Conservation (phyloP, 30 jellyfish, hydroid and myxozoan genomes). For the Pelagia noctiluca region DNA sequence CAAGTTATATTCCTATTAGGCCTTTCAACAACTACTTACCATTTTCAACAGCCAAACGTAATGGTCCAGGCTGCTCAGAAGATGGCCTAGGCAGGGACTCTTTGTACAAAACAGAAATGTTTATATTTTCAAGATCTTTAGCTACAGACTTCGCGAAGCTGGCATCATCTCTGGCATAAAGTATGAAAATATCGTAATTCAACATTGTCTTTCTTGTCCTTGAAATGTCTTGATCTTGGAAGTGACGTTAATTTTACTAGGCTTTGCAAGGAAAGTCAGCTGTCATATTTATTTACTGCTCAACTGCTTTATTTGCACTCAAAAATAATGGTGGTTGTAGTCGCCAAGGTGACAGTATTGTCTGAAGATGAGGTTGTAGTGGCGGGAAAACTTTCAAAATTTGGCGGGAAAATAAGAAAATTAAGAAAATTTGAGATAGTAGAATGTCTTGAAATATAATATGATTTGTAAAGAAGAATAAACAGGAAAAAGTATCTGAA, state of each 20-base stretch:
- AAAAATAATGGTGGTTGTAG: too few species aligned
- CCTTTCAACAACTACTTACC: conserved; percentile 21
- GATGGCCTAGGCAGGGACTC: conserved; percentile 50
- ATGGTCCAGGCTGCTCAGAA: background rate
- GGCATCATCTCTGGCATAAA: conserved; percentile 68
- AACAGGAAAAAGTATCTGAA: too few species aligned
- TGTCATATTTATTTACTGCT: too few species aligned
- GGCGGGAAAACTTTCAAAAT: too few species aligned
- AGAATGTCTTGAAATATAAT: too few species aligned
- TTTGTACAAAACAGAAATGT: conserved; percentile 50
- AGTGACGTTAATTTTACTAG: conserved; percentile 5
- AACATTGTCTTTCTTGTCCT: background rate
- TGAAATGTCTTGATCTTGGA: background rate
- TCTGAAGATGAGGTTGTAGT: too few species aligned
- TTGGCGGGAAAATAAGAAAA: too few species aligned
- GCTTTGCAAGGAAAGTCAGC: too few species aligned
- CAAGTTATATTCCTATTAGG: background rate
- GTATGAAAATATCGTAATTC: conserved; percentile 67
- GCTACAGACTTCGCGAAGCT: conserved; percentile 53
- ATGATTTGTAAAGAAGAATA: too few species aligned
- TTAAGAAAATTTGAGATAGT: too few species aligned
- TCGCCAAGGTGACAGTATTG: too few species aligned
- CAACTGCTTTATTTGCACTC: too few species aligned
- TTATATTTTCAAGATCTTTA: conserved; percentile 28
- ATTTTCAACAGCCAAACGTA: conserved; percentile 12